Evolutionary conservation across 2,113 vertebrate species (phyloP).

Genomic region (Maccullochella peelii): DNA sequence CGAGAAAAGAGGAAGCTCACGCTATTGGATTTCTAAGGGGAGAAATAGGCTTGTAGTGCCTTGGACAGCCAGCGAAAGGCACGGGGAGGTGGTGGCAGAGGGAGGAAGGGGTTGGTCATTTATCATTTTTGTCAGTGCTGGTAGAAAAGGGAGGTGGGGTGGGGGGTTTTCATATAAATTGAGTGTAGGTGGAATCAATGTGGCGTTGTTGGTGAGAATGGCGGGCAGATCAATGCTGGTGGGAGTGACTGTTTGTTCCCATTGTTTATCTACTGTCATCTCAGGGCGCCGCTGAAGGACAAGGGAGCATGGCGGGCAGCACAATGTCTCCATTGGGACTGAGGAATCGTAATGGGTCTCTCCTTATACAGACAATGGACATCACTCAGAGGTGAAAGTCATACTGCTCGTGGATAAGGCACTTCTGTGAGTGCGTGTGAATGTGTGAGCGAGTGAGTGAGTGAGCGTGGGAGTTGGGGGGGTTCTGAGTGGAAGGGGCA

Average conservation of each 20-base stretch:
- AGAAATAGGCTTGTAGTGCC: constrained; percentile 71
- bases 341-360: constrained; percentile 58
- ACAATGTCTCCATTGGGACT: constrained; percentile 70
- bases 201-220: constrained; percentile 67
- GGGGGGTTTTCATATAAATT: constrained; percentile 79
- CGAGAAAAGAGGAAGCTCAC: constrained; percentile 39
- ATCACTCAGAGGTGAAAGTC: constrained; percentile 72
- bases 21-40: constrained; percentile 68
- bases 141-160: constrained; percentile 51
- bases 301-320: constrained; percentile 54
- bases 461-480: constrained; percentile 21
- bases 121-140: constrained; percentile 81
- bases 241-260: constrained; percentile 82
- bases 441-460: constrained; percentile 3
- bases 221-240: constrained; percentile 79
- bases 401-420: constrained; percentile 23
- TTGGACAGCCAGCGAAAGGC: constrained; percentile 63
- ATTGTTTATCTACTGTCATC: constrained; percentile 82
- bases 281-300: constrained; percentile 74
- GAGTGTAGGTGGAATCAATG: constrained; percentile 83
- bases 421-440: constrained; percentile 1
- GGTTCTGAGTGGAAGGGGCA: constrained; percentile 21
- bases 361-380: constrained; percentile 61
- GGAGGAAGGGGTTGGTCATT: constrained; percentile 70
- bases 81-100: constrained; percentile 59